phyloP scores from a whole-genome alignment of 2,888 invertebrate species.

The Drosophila cognata region DNA sequence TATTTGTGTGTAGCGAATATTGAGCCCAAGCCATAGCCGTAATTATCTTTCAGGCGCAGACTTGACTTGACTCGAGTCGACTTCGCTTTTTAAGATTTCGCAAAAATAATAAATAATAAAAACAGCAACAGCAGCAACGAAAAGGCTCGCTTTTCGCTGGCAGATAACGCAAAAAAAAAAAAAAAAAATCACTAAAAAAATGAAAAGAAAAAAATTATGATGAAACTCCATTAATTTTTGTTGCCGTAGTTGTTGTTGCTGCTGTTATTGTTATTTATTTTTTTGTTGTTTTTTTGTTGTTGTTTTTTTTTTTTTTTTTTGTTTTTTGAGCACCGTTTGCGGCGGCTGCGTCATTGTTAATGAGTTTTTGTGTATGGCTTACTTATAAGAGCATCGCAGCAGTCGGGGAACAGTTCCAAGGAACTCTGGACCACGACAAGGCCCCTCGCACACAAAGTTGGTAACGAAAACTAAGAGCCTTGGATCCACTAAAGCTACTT shows the following conservation, averaged over 20 bases:
- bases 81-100: slow-evolving; percentile 71
- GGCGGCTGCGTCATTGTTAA: slow-evolving; percentile 74
- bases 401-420: slow-evolving; percentile 72
- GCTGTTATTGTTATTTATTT: slow-evolving; percentile 20
- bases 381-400: slow-evolving; percentile 63
- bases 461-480: slow-evolving; percentile 30
- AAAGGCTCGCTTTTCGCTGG: slow-evolving; percentile 38
- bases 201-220: slow-evolving; percentile 68
- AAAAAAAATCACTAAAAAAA: slow-evolving; percentile 12
- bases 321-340: slow-evolving; percentile 51
- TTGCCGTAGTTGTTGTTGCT: slow-evolving; percentile 41
- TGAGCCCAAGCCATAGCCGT: slow-evolving; percentile 42
- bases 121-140: slow-evolving; percentile 48
- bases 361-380: slow-evolving; percentile 80
- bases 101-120: slow-evolving; percentile 74
- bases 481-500: slow-evolving; percentile 33
- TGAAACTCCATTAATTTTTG: slow-evolving; percentile 82
- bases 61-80: slow-evolving; percentile 42
- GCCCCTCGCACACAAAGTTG: slow-evolving; percentile 69
- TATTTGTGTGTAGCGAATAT: slow-evolving; percentile 11
- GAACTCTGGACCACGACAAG: slow-evolving; percentile 57
- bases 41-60: slow-evolving; percentile 71
- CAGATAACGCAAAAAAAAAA: slow-evolving; percentile 51
- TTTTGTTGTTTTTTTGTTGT: slow-evolving; percentile 39
- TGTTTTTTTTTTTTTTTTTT: slow-evolving; percentile 27